Evolutionary conservation across 2,113 vertebrate species (phyloP), one percentile per base, ranked within the genome.

Genomic region (Mormoops blainvillei): DNA sequence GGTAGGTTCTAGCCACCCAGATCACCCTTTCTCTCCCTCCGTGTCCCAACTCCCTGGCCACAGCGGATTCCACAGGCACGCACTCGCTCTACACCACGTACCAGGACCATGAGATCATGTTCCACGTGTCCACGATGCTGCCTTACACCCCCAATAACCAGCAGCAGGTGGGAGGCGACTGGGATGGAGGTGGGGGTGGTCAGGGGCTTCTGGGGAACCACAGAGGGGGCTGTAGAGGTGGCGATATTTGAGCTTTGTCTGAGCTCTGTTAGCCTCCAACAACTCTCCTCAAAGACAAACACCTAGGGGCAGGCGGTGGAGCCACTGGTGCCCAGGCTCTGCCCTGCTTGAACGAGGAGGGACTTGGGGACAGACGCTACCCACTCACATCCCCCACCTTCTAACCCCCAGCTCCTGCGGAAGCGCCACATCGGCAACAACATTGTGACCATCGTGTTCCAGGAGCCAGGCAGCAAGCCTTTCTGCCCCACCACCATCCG

Each of bases 61-160:
- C 87, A 97, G 98, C 96, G 94, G 97, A 97, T 58, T 97, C 97
- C 68, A 97, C 96, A 0, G 97, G 97, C 80, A 97, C 98, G 0
- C 99, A 99, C 91, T 99, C 99, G 1, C 99, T 99, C 86, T 99
- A 99, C 97, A 99, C 99, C 4, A 98, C 98, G 12, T 99, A 99
- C 98, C 99, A 99, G 98, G 99, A 99, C 98, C 99, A 99, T 11
- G 99, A 99, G 98, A 99, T 99, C 93, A 99, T 99, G 99, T 99
- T 99, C 96, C 99, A 99, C 13, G 99, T 99, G 89, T 99, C 99
- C 65, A 99, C 99, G 3, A 99, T 99, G 97, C 89, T 96, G 94
- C 94, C 96, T 19, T 97, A 97, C 67, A 97, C 96, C 67, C 97
- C 97, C 61, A 97, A 96, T 19, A 96, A 97, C 87, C 97, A 97